A percentile compares a stretch with the other conserved stretches of the same genome.
These are phyloP conservation scores for Drosophila dives DNA, from an alignment of 2,888 invertebrate species.

Conservation along the genomic window DNA sequence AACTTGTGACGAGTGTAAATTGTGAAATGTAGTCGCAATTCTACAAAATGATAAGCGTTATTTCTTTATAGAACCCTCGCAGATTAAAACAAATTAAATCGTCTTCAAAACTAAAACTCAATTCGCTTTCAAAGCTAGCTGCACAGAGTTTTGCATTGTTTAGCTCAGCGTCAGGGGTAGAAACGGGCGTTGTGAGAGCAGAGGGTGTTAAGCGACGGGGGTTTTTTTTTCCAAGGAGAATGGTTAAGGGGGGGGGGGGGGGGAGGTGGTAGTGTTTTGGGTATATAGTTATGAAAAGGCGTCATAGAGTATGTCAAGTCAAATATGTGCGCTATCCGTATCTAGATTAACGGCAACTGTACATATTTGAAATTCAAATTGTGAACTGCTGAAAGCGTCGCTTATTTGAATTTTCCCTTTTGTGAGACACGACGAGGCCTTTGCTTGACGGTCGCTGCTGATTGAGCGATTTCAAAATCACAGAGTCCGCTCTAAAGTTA, in stretches of 20 bases:
- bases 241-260: background rate
- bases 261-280: background rate
- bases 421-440: slow-evolving; percentile 15
- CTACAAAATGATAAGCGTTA: background rate
- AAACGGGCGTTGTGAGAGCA: background rate
- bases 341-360: slow-evolving; percentile 65
- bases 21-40: background rate
- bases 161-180: slow-evolving; percentile 16
- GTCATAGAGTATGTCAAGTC: slow-evolving; percentile 62
- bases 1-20: background rate
- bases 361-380: slow-evolving; percentile 76
- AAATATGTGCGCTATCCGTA: slow-evolving; percentile 54
- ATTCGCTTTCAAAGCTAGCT: slow-evolving; percentile 45
- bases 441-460: slow-evolving; percentile 25
- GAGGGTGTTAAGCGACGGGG: background rate
- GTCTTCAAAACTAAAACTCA: slow-evolving; percentile 56
- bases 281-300: slow-evolving; percentile 59
- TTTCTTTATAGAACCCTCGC: slow-evolving; percentile 30
- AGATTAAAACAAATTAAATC: slow-evolving; percentile 64
- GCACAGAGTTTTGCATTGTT: slow-evolving; percentile 54
- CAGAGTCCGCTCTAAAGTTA: slow-evolving; percentile 71
- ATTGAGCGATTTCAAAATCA: slow-evolving; percentile 68
- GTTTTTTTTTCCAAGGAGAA: background rate
- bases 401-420: slow-evolving; percentile 70
- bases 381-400: slow-evolving; percentile 58